Conservation (phyloP, 2,888 invertebrate species). For the Podabrus alpinus region DNA sequence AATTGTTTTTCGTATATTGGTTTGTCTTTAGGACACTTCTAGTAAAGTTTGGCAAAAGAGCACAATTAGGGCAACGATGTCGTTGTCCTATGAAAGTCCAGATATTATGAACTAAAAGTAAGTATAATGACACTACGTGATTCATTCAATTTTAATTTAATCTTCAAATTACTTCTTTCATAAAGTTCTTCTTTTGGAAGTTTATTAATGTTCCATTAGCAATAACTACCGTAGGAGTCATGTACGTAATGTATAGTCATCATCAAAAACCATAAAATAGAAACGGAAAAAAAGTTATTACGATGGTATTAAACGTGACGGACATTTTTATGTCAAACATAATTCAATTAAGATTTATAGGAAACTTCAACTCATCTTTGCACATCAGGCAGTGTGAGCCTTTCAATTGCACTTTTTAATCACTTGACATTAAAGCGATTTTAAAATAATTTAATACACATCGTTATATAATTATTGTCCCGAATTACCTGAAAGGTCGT, state of each 20-base stretch:
- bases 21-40: no score
- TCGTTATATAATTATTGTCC: slow-evolving; percentile 43
- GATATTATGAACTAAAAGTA: no score
- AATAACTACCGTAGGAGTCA: background rate
- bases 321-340: background rate
- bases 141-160: background rate
- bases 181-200: background rate
- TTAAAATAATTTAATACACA: slow-evolving; percentile 4
- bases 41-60: no score
- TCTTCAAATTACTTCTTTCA: background rate
- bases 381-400: background rate
- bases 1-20: no score
- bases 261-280: background rate
- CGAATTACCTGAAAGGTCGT: slow-evolving; percentile 46
- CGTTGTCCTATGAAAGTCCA: background rate
- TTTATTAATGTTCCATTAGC: background rate
- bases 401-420: background rate
- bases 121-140: background rate
- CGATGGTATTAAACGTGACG: background rate
- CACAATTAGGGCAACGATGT: no score
- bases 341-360: background rate
- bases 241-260: background rate
- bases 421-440: background rate
- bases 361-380: background rate
- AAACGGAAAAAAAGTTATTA: background rate